Conservation (phyloP, 2,888 invertebrate species). For the Apotomis capreana region DNA sequence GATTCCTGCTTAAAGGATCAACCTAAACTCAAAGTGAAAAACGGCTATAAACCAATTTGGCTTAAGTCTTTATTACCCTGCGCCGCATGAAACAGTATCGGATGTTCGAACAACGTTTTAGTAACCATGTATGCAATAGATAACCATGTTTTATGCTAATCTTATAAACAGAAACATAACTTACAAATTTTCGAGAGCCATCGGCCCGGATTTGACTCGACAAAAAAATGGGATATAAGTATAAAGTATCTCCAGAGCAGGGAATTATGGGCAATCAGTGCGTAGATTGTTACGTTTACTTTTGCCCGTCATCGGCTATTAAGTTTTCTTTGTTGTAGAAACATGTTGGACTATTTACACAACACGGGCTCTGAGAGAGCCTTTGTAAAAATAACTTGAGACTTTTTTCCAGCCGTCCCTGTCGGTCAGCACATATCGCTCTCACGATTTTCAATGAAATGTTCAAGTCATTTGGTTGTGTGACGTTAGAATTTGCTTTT, state of each 20-base stretch:
- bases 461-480: slow-evolving; percentile 76
- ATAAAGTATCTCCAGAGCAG: slow-evolving; percentile 47
- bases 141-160: slow-evolving; percentile 80
- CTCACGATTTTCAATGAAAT: slow-evolving; percentile 80
- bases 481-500: slow-evolving; percentile 80
- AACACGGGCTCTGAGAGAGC: slow-evolving; percentile 76
- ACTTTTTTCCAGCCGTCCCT: slow-evolving; percentile 67
- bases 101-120: slow-evolving; percentile 75
- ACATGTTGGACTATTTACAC: slow-evolving; percentile 83
- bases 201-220: slow-evolving; percentile 47
- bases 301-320: slow-evolving; percentile 82
- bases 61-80: slow-evolving; percentile 65
- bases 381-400: slow-evolving; percentile 75
- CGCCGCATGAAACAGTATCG: slow-evolving; percentile 64
- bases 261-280: slow-evolving; percentile 79
- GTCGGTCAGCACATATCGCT: slow-evolving; percentile 73
- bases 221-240: slow-evolving; percentile 62
- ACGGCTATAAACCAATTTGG: slow-evolving; percentile 58
- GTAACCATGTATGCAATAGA: slow-evolving; percentile 79
- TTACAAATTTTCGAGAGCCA: slow-evolving; percentile 77
- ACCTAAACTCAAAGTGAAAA: slow-evolving; percentile 51
- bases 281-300: slow-evolving; percentile 80
- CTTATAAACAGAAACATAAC: slow-evolving; percentile 74
- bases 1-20: slow-evolving; percentile 76
- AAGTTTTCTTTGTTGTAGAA: slow-evolving; percentile 82